phyloP scores from a whole-genome alignment of 1,140 invertebrate genomes.

The Scaptomyza pallida region DNA sequence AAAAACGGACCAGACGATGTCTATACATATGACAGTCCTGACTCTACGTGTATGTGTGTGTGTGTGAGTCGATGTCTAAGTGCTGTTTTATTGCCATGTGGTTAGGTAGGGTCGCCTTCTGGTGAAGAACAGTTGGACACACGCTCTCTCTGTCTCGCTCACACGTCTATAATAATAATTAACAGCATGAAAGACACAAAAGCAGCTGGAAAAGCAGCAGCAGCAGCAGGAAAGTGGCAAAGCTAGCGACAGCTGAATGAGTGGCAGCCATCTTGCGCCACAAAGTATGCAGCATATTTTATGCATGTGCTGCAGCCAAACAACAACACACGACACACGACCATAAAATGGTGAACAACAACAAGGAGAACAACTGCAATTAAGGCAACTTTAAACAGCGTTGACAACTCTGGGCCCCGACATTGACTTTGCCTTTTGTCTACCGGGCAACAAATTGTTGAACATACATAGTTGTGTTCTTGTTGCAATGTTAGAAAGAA shows the following conservation, averaged over 20 bases:
- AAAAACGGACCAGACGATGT: conserved; percentile 31
- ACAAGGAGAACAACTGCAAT: conserved; percentile 59
- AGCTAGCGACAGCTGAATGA: not conserved
- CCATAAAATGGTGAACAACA: conserved; percentile 55
- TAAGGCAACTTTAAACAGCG: conserved; percentile 78
- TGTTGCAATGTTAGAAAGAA: conserved; percentile 10
- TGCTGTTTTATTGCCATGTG: conserved; percentile 82
- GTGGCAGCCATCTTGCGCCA: conserved; percentile 26
- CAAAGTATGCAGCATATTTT: conserved; percentile 74
- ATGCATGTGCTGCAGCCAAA: conserved; percentile 64
- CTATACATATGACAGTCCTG: conserved; percentile 8
- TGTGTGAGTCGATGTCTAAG: conserved; percentile 59
- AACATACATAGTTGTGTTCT: conserved; percentile 56
- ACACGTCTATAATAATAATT: conserved; percentile 83
- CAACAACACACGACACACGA: conserved; percentile 55
- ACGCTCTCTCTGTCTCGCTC: conserved; percentile 19
- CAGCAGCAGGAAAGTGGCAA: not conserved
- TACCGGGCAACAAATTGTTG: conserved; percentile 70
- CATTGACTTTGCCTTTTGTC: conserved; percentile 74
- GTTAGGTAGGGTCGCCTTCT: conserved; percentile 45
- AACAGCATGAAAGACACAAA: no score
- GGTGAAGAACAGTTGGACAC: conserved; percentile 49
- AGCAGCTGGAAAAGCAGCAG: conserved; percentile 54
- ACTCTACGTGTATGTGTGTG: conserved; percentile 8
- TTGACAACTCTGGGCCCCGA: conserved; percentile 73